phyloP scores from a whole-genome alignment of 2,888 invertebrate species.

The Drosophila sordidula region DNA sequence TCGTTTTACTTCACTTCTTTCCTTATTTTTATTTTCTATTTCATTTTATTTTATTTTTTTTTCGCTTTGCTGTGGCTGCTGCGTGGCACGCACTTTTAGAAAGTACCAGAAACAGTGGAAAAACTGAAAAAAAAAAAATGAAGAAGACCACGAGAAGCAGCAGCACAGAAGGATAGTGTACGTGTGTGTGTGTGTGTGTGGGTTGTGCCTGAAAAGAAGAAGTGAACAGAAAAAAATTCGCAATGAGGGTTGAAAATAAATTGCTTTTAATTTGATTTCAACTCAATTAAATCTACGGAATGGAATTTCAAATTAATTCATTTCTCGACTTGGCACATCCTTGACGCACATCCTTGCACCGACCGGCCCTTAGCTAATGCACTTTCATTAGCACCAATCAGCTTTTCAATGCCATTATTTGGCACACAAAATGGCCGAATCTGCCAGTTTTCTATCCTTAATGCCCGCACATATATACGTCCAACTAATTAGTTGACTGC shows the following conservation, averaged over 20 bases:
- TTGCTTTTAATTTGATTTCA: constrained; percentile 85
- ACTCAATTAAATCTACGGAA: constrained; percentile 85
- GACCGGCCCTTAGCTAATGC: constrained; percentile 22
- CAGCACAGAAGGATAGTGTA: constrained; percentile 31
- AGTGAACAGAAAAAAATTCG: constrained; percentile 60
- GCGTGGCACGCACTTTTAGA: constrained; percentile 73
- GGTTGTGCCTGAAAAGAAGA: constrained; percentile 30
- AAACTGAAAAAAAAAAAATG: constrained; percentile 46
- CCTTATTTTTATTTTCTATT: constrained; percentile 36
- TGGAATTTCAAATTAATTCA: constrained; percentile 84
- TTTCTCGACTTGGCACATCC: constrained; percentile 49
- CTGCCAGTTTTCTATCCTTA: background rate
- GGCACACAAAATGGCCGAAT: background rate
- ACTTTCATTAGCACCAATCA: constrained; percentile 33
- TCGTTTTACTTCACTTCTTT: constrained; percentile 36
- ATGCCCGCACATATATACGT: constrained; percentile 1
- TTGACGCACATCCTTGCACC: constrained; percentile 23
- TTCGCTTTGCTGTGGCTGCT: constrained; percentile 30
- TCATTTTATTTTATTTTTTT: constrained; percentile 6
- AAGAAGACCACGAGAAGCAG: constrained; percentile 20
- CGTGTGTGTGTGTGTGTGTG: constrained; percentile 39
- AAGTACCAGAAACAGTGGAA: constrained; percentile 58
- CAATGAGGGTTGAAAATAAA: constrained; percentile 84
- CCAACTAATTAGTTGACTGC: constrained; percentile 48
- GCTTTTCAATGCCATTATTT: background rate